Evolutionary conservation across 2,113 vertebrate genomes (phyloP).

Genomic region (Cyprinodon variegatus): DNA sequence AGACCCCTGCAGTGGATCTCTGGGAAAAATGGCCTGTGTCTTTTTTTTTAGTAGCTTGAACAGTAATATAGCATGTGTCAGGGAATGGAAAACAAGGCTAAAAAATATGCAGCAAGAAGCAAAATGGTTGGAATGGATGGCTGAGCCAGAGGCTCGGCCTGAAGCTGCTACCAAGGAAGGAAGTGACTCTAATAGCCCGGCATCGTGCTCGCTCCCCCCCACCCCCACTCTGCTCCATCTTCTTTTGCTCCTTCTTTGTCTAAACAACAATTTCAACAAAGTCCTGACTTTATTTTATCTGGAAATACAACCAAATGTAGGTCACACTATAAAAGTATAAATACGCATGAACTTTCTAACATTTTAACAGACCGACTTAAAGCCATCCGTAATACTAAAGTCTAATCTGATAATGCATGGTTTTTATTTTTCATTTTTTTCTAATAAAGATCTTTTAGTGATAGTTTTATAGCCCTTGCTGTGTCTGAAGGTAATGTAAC

Average conservation of each 20-base stretch:
- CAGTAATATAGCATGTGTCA: constrained; percentile 81
- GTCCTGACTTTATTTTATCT: constrained; percentile 53
- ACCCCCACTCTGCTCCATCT: constrained; percentile 22
- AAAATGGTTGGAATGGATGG: constrained; percentile 80
- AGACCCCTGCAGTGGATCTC: constrained; percentile 74
- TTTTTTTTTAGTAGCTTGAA: constrained; percentile 72
- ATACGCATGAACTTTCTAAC: background rate
- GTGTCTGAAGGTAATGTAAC: background rate
- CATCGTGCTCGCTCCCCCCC: constrained; percentile 25
- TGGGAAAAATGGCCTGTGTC: constrained; percentile 74
- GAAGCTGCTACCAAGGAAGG: constrained; percentile 69
- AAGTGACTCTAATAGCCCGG: constrained; percentile 77
- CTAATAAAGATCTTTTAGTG: background rate
- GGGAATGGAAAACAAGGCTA: constrained; percentile 79
- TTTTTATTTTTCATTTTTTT: background rate
- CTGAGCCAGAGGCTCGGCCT: constrained; percentile 68
- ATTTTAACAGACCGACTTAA: background rate
- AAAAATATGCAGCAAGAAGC: constrained; percentile 80
- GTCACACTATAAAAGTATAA: constrained; percentile 26
- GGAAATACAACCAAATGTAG: constrained; percentile 50
- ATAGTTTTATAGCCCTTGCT: no score
- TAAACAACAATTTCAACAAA: constrained; percentile 50
- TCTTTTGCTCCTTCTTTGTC: constrained; percentile 33
- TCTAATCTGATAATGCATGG: background rate
- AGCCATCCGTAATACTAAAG: background rate